Percentiles rank a stretch among this genome's conserved stretches.
phyloP scores from a whole-genome alignment of 2,888 invertebrate species.

The Eupithecia tripunctaria region DNA sequence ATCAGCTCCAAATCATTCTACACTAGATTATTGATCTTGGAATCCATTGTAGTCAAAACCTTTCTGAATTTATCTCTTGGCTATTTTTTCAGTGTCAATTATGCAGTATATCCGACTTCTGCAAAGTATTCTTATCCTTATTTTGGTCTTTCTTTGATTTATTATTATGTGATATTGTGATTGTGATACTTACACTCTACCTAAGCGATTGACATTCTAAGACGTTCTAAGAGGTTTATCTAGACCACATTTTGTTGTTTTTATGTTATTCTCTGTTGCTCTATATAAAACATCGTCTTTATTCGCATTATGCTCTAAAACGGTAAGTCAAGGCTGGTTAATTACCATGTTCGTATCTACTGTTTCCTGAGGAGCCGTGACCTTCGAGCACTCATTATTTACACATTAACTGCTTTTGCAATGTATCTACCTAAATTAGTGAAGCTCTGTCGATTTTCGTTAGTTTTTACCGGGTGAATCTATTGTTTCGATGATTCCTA shows the following conservation, averaged over 20 bases:
- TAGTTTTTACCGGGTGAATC: conserved; percentile 31
- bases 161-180: neutral
- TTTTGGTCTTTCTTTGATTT: neutral
- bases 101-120: neutral
- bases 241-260: neutral
- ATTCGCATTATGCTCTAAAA: conserved; percentile 69
- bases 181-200: neutral
- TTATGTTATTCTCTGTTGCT: neutral
- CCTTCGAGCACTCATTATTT: conserved; percentile 81
- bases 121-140: neutral
- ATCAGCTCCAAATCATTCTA: neutral
- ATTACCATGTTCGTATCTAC: conserved; percentile 81
- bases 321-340: conserved; percentile 81
- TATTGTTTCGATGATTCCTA: conserved; percentile 6
- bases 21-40: neutral
- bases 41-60: neutral
- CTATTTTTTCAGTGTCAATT: neutral
- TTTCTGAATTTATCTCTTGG: neutral
- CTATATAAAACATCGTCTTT: conserved; percentile 1
- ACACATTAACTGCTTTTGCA: conserved; percentile 75
- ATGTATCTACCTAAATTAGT: conserved; percentile 70
- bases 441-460: conserved; percentile 50
- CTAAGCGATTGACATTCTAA: neutral
- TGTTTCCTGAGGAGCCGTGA: conserved; percentile 79
- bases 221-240: neutral